Percentiles rank a stretch among this genome's conserved stretches.
These are phyloP conservation scores for Paralichthys olivaceus DNA, from an alignment of 2,113 vertebrate species.

Conservation along the genomic window DNA sequence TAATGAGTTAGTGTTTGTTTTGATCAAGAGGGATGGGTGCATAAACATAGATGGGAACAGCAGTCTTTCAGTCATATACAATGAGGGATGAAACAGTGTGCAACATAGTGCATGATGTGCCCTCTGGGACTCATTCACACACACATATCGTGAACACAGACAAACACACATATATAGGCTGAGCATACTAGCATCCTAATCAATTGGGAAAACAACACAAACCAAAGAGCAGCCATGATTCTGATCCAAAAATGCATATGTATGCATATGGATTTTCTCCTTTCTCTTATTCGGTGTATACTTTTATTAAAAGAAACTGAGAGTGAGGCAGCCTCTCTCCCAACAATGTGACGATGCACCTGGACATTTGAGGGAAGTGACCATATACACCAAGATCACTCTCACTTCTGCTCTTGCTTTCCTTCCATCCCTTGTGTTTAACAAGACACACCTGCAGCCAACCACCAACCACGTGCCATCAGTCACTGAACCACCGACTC, in stretches of 20 bases:
- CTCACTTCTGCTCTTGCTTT: slow-evolving; percentile 74
- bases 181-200: slow-evolving; percentile 32
- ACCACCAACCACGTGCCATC: slow-evolving; percentile 66
- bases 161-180: slow-evolving; percentile 20
- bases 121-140: slow-evolving; percentile 73
- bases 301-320: neutral
- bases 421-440: slow-evolving; percentile 48
- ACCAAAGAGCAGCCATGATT: slow-evolving; percentile 50
- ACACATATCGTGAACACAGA: slow-evolving; percentile 16
- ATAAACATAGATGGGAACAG: slow-evolving; percentile 65
- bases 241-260: slow-evolving; percentile 13
- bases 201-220: slow-evolving; percentile 45
- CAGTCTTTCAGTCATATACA: slow-evolving; percentile 75
- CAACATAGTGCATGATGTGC: slow-evolving; percentile 63
- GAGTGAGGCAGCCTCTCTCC: neutral
- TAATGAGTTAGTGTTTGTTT: slow-evolving; percentile 87
- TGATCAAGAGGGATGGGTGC: slow-evolving; percentile 62
- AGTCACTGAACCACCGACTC: slow-evolving; percentile 77
- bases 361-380: slow-evolving; percentile 74
- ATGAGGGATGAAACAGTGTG: slow-evolving; percentile 76
- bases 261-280: neutral
- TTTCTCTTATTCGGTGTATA: neutral
- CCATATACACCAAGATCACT: slow-evolving; percentile 56
- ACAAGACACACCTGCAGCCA: slow-evolving; percentile 81
- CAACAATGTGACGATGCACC: slow-evolving; percentile 64